Percentiles rank a stretch among this genome's conserved stretches.
phyloP scores from a whole-genome alignment of 2,797 vertebrate species.

The Mallotus villosus region DNA sequence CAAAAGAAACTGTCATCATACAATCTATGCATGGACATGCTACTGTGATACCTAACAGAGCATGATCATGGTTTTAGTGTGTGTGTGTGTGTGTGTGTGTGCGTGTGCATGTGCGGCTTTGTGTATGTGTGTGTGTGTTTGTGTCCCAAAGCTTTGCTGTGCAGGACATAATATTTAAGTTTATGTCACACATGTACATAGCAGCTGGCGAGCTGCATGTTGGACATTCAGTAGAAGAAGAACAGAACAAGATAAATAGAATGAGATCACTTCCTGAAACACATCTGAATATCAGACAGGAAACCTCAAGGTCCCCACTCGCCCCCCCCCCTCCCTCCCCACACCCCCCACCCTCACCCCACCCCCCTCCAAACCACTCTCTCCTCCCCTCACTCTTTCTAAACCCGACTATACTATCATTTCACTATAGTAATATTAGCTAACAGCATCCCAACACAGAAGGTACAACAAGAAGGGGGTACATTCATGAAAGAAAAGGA shows the following conservation, averaged over 20 bases:
- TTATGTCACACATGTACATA: constrained; percentile 44
- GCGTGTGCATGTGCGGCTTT: constrained; percentile 10
- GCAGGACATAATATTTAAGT: too few species aligned
- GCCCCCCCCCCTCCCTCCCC: constrained; percentile 15
- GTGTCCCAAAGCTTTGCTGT: too few species aligned
- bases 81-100: constrained; percentile 36
- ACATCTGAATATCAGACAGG: constrained; percentile 80
- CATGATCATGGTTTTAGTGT: constrained; percentile 37
- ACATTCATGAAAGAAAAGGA: constrained; percentile 78
- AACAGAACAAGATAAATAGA: constrained; percentile 58
- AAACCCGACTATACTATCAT: constrained; percentile 20
- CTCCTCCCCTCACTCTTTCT: too few species aligned
- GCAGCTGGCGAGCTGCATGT: constrained; percentile 50
- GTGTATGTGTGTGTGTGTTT: constrained; percentile 48
- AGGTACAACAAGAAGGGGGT: constrained; percentile 69
- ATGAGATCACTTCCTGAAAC: constrained; percentile 66
- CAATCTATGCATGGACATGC: constrained; percentile 38
- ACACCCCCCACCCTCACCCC: constrained; percentile 20
- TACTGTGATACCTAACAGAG: constrained; percentile 36
- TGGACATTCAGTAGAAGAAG: constrained; percentile 47
- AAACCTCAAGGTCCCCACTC: constrained; percentile 60
- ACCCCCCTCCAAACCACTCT: constrained; percentile 7
- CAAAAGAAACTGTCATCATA: constrained; percentile 18
- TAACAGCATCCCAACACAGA: constrained; percentile 52
- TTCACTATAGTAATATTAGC: constrained; percentile 31